A percentile compares a stretch with the other conserved stretches of the same genome.
Evolutionary conservation across 2,113 vertebrate genomes (phyloP).

Genomic region (Thamnophis sirtalis): DNA sequence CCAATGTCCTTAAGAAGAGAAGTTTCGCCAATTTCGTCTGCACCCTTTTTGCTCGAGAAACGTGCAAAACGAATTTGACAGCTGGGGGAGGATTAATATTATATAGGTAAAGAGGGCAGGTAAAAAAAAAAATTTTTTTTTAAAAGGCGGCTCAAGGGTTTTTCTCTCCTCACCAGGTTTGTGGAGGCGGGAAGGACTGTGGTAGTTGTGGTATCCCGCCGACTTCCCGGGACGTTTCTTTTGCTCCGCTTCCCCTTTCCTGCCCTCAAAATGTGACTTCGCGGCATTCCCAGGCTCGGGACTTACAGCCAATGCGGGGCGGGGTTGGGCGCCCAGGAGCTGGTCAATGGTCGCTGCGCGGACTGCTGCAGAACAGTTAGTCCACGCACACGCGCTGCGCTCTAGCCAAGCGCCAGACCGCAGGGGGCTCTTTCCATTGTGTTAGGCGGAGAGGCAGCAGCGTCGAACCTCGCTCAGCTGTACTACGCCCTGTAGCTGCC

Average conservation of each 20-base stretch:
- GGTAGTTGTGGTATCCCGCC: not conserved
- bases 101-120: not conserved
- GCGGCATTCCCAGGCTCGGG: not conserved
- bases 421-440: constrained; percentile 46
- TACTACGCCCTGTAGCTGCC: not conserved
- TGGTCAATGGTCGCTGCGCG: constrained; percentile 36
- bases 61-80: not conserved
- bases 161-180: not conserved
- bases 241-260: not conserved
- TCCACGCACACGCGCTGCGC: not conserved
- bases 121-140: too few species aligned
- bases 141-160: not conserved
- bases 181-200: not conserved
- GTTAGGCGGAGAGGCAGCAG: constrained; percentile 1
- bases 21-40: not conserved
- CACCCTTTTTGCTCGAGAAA: not conserved
- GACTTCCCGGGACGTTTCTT: not conserved
- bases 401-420: not conserved
- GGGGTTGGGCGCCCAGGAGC: not conserved
- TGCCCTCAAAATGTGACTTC: not conserved
- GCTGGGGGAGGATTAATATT: not conserved
- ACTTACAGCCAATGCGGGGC: not conserved
- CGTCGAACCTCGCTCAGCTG: not conserved
- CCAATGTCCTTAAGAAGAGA: not conserved
- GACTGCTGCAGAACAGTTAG: constrained; percentile 17